A percentile compares a stretch with the other conserved stretches of the same genome.
Evolutionary conservation across 2,888 invertebrate species (phyloP).

Genomic region (Melinaea marsaeus): DNA sequence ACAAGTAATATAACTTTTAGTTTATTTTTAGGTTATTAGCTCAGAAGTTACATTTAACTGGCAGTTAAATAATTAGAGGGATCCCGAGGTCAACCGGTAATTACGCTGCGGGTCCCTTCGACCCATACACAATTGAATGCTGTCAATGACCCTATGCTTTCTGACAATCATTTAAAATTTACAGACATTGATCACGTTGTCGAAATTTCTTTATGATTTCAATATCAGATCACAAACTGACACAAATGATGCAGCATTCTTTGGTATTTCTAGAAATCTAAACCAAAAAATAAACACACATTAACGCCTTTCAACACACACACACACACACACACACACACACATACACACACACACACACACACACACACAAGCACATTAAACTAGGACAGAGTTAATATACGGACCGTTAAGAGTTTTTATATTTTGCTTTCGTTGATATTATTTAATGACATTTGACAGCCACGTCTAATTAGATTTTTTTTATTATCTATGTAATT

Average conservation of each 20-base stretch:
- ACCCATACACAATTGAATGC: conserved; percentile 39
- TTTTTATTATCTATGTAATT: no score
- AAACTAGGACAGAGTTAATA: conserved; percentile 29
- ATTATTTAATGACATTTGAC: no score
- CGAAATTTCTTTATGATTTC: no score
- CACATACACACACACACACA: conserved; percentile 15
- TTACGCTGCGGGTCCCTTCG: conserved; percentile 41
- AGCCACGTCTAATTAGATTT: no score
- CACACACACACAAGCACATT: conserved; percentile 14
- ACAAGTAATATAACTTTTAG: no score
- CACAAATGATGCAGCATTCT: no score
- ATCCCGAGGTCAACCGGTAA: conserved; percentile 40
- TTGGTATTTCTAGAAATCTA: no score
- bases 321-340: conserved; percentile 13
- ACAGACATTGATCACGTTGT: background rate
- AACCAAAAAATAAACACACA: no score
- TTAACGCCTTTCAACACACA: conserved; percentile 7
- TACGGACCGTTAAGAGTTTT: conserved; percentile 27
- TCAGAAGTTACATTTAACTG: no score
- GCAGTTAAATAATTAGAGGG: conserved; percentile 21
- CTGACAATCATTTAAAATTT: conserved; percentile 15
- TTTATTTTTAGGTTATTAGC: no score
- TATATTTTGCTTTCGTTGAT: no score
- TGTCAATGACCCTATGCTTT: conserved; percentile 39
- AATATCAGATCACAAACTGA: no score